phyloP scores from a whole-genome alignment of 2,888 invertebrate genomes.

The Xylota sylvarum region DNA sequence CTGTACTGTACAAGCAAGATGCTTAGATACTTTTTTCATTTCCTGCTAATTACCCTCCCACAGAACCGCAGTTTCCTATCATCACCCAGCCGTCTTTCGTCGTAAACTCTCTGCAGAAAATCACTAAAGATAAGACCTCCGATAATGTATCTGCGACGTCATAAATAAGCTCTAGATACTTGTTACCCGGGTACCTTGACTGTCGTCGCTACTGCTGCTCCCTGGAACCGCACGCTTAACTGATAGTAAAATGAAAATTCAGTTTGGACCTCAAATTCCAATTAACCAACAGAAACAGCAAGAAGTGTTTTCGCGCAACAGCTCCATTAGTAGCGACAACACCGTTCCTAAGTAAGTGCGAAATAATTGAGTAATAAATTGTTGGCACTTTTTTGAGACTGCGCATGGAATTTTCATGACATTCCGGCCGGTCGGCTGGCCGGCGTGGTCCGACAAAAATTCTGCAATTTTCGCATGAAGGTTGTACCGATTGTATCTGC shows the following conservation, averaged over 20 bases:
- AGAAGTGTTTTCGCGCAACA: constrained; percentile 69
- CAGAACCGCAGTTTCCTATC: constrained; percentile 55
- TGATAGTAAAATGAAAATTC: constrained; percentile 62
- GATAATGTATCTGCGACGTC: constrained; percentile 72
- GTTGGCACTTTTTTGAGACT: constrained; percentile 54
- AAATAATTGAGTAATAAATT: constrained; percentile 77
- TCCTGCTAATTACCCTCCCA: constrained; percentile 72
- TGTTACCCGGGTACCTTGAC: constrained; percentile 43
- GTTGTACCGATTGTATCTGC: constrained; percentile 51
- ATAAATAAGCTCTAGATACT: constrained; percentile 74
- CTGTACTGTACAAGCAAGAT: not conserved
- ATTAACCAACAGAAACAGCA: constrained; percentile 61
- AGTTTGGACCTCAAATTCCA: constrained; percentile 63
- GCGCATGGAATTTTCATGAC: constrained; percentile 55
- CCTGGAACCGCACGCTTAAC: constrained; percentile 36
- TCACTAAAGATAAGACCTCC: constrained; percentile 65
- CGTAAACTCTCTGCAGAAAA: constrained; percentile 55
- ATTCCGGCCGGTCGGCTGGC: constrained; percentile 30
- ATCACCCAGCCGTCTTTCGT: constrained; percentile 24
- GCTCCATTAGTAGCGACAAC: constrained; percentile 74
- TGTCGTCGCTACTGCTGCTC: constrained; percentile 22
- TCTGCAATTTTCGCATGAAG: constrained; percentile 27
- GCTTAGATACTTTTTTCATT: constrained; percentile 27
- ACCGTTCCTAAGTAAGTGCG: constrained; percentile 72
- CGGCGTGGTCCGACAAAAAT: constrained; percentile 28